Conservation (phyloP, 2,113 vertebrate genomes). For the Gracilinanus agilis region DNA sequence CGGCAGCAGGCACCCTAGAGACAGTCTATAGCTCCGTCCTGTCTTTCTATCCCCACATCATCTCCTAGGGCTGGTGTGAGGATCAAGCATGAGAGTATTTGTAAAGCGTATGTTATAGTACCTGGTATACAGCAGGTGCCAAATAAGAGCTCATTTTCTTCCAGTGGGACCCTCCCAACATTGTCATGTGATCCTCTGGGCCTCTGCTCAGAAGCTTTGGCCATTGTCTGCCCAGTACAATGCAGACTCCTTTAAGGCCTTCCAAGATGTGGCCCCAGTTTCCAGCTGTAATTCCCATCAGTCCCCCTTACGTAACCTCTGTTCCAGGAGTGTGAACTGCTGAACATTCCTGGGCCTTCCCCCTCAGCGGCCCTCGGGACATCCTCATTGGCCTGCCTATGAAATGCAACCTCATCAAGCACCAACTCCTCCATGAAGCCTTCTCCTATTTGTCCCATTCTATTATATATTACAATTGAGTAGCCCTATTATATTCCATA, state of each 20-base stretch:
- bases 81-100: not conserved
- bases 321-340: not conserved
- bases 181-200: not conserved
- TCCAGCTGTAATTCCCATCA: not conserved
- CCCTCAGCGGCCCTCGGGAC: not conserved
- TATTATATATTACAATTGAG: not conserved
- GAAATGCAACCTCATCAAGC: not conserved
- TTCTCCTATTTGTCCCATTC: not conserved
- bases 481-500: not conserved
- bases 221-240: not conserved
- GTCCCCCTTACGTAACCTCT: not conserved
- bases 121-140: not conserved
- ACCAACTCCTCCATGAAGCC: not conserved
- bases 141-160: constrained; percentile 15
- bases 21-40: not conserved
- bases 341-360: not conserved
- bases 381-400: not conserved
- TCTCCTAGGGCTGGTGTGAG: not conserved
- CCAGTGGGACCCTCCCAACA: not conserved
- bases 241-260: not conserved
- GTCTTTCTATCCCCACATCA: not conserved
- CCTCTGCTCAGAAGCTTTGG: not conserved
- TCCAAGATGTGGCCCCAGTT: not conserved
- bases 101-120: not conserved
- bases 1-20: not conserved